Evolutionary conservation across 2,113 vertebrate species (phyloP).

Genomic region (Syrmaticus mikado): DNA sequence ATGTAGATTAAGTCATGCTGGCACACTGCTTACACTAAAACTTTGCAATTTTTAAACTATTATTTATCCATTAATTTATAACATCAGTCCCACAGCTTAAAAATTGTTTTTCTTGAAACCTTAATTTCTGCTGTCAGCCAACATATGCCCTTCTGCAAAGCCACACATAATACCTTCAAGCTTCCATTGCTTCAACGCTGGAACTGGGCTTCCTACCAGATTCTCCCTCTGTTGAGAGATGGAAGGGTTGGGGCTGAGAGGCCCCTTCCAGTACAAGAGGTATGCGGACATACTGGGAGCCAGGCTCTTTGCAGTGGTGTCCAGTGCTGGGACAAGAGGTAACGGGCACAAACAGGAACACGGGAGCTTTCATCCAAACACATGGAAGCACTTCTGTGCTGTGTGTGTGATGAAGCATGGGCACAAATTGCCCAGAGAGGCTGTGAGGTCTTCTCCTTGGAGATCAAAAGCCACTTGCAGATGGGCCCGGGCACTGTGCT

Average conservation of each 20-base stretch:
- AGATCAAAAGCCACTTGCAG: neutral
- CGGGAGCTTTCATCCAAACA: neutral
- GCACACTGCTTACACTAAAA: neutral
- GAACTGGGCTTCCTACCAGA: neutral
- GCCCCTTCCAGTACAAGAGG: neutral
- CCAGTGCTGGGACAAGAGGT: neutral
- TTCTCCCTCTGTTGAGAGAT: neutral
- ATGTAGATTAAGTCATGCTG: neutral
- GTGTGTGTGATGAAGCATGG: neutral
- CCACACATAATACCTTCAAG: neutral
- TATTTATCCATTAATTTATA: neutral
- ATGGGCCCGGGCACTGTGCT: neutral
- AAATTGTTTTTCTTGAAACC: neutral
- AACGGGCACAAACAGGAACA: neutral
- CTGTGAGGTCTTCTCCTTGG: neutral
- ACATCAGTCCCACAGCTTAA: too few species aligned
- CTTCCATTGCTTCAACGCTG: neutral
- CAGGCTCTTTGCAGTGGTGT: neutral
- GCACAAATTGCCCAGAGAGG: neutral
- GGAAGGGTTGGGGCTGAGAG: neutral
- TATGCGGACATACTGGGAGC: neutral
- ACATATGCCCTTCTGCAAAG: neutral
- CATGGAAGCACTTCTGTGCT: neutral
- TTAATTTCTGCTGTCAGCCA: neutral
- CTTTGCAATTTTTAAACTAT: neutral